Base-by-base conservation (phyloP, 2,888 invertebrate genomes). In the Aricia artaxerxes region DNA sequence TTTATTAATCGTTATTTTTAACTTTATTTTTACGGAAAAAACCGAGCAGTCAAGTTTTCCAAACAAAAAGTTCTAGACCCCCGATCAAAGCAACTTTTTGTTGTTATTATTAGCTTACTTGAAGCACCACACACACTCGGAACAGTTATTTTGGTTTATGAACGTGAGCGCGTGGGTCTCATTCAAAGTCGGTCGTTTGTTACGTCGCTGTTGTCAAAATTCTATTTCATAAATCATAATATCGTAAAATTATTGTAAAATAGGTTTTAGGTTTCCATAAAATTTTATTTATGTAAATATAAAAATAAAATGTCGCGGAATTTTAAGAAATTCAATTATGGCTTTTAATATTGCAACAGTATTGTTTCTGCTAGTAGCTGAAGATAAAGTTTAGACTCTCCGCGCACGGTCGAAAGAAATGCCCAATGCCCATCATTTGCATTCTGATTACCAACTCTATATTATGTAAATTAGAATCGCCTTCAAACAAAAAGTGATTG, bases 161-260 rank as follows among this genome's bases (percentile, higher is more conserved):
- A 35, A 69, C 35, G 69, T 69, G 35, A 35, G 69, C 13, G 69
- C 69, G 69, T 69, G 69, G 69, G 69, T 38, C 35, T 69, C 69
- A 69, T 69, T 69, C 69, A 69, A 35, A 69, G 35, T 69, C 64
- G 64, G 31, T 64, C 35, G 69, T 16, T 69, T 69, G 64, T 64
- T 64, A 64, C 64, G 64, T 69, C 4, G 16, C 4, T 38, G 69
- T 69, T 69, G 64, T 31, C 24, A 69, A 16, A 64, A 31, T 64
- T 35, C 69, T 69, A 69, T 69, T 69, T 64, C 31, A 2, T 64
- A 24, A 24, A 24, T 24, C 24, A 24, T 24, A 24, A 24, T 24
- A 9, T 9, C 7, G 24, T 9, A 31, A 64, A 31, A 13, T 69
- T 11, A 13, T 69, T 11, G 35, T 38, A 69, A 69, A 69, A 69